phyloP scores from a whole-genome alignment of 2,113 vertebrate species.

The Cacatua alba region DNA sequence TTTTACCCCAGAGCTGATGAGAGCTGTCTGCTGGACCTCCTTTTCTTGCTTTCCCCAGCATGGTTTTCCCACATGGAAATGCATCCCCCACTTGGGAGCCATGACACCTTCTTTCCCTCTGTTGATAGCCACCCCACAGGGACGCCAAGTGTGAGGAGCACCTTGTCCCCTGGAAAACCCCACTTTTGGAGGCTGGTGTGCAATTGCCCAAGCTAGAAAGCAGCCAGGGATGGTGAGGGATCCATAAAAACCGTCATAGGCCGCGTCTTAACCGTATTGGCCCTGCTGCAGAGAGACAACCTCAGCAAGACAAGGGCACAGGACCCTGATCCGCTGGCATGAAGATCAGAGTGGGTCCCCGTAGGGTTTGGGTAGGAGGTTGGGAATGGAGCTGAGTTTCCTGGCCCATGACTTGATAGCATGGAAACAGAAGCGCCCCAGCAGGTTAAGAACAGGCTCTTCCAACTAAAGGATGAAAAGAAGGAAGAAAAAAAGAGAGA shows the following conservation, averaged over 20 bases:
- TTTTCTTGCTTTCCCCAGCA: not conserved
- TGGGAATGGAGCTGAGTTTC: not conserved
- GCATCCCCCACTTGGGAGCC: rapidly evolving
- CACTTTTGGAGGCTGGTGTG: not conserved
- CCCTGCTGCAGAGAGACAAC: not conserved
- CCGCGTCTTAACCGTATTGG: rapidly evolving
- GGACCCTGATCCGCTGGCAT: rapidly evolving
- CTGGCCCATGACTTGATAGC: not conserved
- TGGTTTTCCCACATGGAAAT: rapidly evolving
- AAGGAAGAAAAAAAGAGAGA: not conserved
- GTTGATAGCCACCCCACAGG: not conserved
- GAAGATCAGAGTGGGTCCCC: not conserved
- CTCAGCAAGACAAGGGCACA: not conserved
- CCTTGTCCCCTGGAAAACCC: not conserved
- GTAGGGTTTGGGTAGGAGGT: not conserved
- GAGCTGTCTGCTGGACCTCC: not conserved
- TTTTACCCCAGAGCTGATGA: not conserved
- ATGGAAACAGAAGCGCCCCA: slow-evolving; percentile 57
- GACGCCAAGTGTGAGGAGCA: rapidly evolving
- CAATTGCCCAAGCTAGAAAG: not conserved
- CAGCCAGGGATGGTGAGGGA: not conserved
- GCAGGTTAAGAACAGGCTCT: slow-evolving; percentile 42
- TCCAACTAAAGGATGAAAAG: slow-evolving; percentile 71
- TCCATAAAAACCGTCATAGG: not conserved
- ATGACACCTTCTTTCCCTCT: not conserved